Conservation (phyloP, 2,888 invertebrate genomes). For the Mamestra brassicae region DNA sequence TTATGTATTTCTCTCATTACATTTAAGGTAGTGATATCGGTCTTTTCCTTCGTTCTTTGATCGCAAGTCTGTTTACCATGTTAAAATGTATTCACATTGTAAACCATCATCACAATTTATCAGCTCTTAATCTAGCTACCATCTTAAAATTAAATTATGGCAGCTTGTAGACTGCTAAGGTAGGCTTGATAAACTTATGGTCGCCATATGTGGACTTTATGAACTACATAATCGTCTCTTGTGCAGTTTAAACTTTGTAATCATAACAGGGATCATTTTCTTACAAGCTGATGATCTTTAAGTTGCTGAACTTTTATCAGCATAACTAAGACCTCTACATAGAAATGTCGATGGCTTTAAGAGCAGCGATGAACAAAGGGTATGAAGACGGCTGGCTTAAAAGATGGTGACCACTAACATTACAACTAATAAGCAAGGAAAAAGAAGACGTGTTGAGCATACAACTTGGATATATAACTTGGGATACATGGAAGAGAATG, state of each 20-base stretch:
- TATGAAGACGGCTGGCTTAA: no score
- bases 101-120: slow-evolving; percentile 13
- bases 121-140: slow-evolving; percentile 6
- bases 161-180: neutral
- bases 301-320: neutral
- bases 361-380: no score
- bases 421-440: no score
- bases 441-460: neutral
- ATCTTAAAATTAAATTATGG: slow-evolving; percentile 1
- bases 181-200: neutral
- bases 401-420: no score
- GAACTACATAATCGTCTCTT: neutral
- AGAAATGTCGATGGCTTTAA: no score
- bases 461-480: neutral
- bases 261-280: neutral
- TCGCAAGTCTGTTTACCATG: slow-evolving; percentile 11
- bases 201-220: neutral
- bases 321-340: no score
- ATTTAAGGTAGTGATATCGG: neutral
- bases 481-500: neutral
- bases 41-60: neutral
- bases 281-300: neutral
- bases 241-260: neutral
- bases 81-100: neutral
- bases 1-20: no score